Conservation (phyloP, 2,888 invertebrate species). For the Macrophya annulata region DNA sequence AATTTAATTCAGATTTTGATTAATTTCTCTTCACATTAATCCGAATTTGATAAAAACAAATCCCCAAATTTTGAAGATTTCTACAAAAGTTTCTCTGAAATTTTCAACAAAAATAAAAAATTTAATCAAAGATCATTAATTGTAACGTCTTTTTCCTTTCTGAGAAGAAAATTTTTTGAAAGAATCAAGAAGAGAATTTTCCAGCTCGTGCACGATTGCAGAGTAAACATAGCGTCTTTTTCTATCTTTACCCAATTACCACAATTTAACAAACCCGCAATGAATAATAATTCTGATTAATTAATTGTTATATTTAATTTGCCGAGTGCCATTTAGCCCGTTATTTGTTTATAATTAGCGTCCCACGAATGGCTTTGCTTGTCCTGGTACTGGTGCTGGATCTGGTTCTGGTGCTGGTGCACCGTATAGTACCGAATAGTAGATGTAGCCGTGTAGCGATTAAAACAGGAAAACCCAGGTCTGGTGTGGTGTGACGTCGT, state of each 20-base stretch:
- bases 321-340: constrained; percentile 48
- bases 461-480: constrained; percentile 66
- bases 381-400: constrained; percentile 52
- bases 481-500: constrained; percentile 69
- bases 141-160: not conserved
- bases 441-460: constrained; percentile 67
- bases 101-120: not conserved
- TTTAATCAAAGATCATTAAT: no score
- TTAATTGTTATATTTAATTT: constrained; percentile 18
- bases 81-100: not conserved
- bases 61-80: no score
- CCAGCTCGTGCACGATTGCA: not conserved
- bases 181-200: not conserved
- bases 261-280: not conserved
- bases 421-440: constrained; percentile 55
- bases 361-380: constrained; percentile 46
- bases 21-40: no score
- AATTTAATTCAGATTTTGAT: no score
- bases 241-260: not conserved
- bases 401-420: constrained; percentile 42
- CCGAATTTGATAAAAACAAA: no score
- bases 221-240: not conserved
- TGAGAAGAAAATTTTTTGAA: no score
- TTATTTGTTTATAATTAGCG: constrained; percentile 70
- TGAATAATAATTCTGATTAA: constrained; percentile 11